Evolutionary conservation across 2,113 vertebrate species (phyloP).

Genomic region (Apodemus speciosus): DNA sequence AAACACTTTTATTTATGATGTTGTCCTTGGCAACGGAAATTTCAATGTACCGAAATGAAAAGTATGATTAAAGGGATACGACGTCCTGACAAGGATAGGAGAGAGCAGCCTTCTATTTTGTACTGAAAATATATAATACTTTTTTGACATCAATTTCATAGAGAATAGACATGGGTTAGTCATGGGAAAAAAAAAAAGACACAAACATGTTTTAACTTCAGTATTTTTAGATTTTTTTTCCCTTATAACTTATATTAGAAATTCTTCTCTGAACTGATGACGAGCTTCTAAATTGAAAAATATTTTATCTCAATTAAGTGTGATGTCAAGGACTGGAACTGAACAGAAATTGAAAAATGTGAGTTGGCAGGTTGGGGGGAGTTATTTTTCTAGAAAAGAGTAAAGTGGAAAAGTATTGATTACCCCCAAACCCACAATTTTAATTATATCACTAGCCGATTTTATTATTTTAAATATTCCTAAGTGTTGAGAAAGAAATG

Average conservation of each 20-base stretch:
- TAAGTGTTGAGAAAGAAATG: background rate
- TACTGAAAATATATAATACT: conserved; percentile 93
- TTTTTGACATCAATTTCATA: conserved; percentile 93
- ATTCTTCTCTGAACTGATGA: conserved; percentile 63
- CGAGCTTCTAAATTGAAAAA: conserved; percentile 62
- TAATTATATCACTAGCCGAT: background rate
- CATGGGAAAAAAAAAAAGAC: conserved; percentile 83
- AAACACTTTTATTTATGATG: conserved; percentile 97
- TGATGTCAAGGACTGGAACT: conserved; percentile 54
- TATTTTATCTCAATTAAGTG: conserved; percentile 52
- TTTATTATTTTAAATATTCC: background rate
- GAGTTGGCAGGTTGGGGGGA: too few relatives aligned
- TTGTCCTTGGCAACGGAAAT: conserved; percentile 97
- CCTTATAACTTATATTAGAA: conserved; percentile 78
- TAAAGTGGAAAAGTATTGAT: background rate
- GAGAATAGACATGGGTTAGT: conserved; percentile 91
- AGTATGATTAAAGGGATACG: conserved; percentile 96
- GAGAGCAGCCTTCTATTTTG: conserved; percentile 92
- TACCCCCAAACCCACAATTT: background rate
- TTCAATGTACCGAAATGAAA: conserved; percentile 98
- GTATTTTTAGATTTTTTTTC: conserved; percentile 68
- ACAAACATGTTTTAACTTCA: conserved; percentile 85
- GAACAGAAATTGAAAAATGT: background rate
- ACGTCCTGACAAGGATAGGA: conserved; percentile 90
- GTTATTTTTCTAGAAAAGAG: conserved; percentile 28